These are phyloP conservation scores for Labrus mixtus DNA, from an alignment of 2,113 vertebrate species.

Conservation along the genomic window DNA sequence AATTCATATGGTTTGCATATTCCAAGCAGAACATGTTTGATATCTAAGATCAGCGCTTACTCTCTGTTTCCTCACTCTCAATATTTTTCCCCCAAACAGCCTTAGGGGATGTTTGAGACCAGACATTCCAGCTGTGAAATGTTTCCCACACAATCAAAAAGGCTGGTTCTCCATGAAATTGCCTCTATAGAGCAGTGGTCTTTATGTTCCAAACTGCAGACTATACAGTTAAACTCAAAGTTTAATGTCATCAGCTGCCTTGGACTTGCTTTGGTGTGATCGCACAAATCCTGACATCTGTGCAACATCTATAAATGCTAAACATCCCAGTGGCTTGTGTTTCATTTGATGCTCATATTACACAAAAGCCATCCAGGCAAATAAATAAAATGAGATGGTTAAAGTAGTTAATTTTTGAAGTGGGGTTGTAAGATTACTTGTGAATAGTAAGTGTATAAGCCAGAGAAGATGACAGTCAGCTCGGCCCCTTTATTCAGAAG, in stretches of 20 bases:
- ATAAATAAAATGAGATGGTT: background rate
- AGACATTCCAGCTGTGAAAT: conserved; percentile 13
- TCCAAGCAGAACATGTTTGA: background rate
- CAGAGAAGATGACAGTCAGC: too few species aligned
- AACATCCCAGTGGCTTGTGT: too few species aligned
- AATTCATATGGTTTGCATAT: background rate
- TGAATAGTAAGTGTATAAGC: too few species aligned
- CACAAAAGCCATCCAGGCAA: background rate
- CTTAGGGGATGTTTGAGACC: background rate
- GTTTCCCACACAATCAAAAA: background rate
- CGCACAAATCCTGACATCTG: background rate
- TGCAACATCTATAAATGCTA: too few species aligned
- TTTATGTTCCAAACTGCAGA: background rate
- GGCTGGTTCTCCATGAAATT: background rate
- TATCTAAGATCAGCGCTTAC: background rate
- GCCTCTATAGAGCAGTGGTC: too few species aligned
- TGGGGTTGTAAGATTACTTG: too few species aligned
- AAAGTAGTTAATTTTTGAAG: background rate
- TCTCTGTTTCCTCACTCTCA: background rate
- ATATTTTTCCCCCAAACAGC: background rate
- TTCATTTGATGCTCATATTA: background rate
- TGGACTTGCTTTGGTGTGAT: background rate
- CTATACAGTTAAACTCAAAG: too few species aligned
- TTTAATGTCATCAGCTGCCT: too few species aligned
- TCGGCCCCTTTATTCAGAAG: too few species aligned